Conservation (phyloP, 2,113 vertebrate species). For the Mormyrus lacerda region DNA sequence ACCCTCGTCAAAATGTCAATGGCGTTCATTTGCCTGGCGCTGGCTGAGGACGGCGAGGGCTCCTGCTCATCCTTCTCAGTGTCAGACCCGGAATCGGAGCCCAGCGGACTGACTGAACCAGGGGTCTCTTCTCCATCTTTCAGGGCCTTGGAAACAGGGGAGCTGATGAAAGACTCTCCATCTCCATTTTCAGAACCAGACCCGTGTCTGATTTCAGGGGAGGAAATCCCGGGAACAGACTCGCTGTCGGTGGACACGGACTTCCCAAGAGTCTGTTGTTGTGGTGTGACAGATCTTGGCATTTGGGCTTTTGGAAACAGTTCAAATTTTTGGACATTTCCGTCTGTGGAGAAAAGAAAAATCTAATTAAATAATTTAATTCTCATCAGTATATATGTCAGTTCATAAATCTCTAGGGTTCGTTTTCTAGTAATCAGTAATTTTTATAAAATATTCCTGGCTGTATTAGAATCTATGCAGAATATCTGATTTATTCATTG, state of each 20-base stretch:
- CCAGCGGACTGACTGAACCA: conserved; percentile 81
- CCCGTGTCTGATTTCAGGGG: conserved; percentile 81
- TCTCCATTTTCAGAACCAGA: conserved; percentile 91
- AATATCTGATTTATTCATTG: not conserved
- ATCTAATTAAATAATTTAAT: not conserved
- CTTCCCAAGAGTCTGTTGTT: conserved; percentile 71
- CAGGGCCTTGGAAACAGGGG: conserved; percentile 73
- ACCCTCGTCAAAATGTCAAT: conserved; percentile 94
- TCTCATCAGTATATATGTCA: not conserved
- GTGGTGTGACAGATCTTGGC: conserved; percentile 68
- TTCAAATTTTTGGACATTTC: conserved; percentile 91
- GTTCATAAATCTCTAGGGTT: not conserved
- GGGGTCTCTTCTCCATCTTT: conserved; percentile 81
- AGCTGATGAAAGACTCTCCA: conserved; percentile 79
- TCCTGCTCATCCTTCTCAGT: conserved; percentile 88
- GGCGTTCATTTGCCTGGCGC: conserved; percentile 85
- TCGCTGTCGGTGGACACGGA: conserved; percentile 76
- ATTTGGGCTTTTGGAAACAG: conserved; percentile 82
- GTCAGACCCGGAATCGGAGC: conserved; percentile 90
- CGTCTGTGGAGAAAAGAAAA: conserved; percentile 57
- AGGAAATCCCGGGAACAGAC: conserved; percentile 80
- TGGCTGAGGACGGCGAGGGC: conserved; percentile 66
- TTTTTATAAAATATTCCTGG: not conserved
- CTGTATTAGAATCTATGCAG: not conserved
- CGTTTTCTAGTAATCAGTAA: not conserved